phyloP scores from a whole-genome alignment of 2,113 vertebrate genomes.

The Notothenia coriiceps region DNA sequence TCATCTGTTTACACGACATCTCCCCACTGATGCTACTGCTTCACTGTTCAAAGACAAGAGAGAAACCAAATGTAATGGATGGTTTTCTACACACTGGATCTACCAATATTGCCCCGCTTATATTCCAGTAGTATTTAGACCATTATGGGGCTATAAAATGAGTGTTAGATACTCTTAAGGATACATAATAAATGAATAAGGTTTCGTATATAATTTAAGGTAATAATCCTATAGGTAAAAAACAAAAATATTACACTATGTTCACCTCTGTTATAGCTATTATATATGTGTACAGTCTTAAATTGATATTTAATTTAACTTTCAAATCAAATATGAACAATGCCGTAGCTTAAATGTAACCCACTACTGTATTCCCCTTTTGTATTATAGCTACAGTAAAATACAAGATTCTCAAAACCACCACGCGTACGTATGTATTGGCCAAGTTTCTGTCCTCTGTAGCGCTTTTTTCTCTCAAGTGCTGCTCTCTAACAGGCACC shows the following conservation, averaged over 20 bases:
- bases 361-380: neutral
- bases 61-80: neutral
- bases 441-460: neutral
- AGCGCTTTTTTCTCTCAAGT: slow-evolving; percentile 40
- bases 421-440: slow-evolving; percentile 2
- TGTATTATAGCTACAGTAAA: neutral
- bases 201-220: too few species aligned
- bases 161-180: neutral
- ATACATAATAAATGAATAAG: neutral
- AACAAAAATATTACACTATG: too few species aligned
- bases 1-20: neutral
- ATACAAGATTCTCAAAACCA: neutral
- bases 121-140: neutral
- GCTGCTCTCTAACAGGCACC: neutral
- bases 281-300: neutral
- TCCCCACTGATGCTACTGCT: neutral
- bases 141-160: neutral
- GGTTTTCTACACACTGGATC: neutral
- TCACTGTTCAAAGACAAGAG: slow-evolving; percentile 13
- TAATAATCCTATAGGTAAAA: too few species aligned
- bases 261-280: neutral
- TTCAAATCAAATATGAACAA: neutral
- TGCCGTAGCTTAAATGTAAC: neutral
- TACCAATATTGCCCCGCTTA: neutral
- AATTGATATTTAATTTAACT: neutral